Conservation (phyloP, 2,888 invertebrate species). For the Drosophila siamana region DNA sequence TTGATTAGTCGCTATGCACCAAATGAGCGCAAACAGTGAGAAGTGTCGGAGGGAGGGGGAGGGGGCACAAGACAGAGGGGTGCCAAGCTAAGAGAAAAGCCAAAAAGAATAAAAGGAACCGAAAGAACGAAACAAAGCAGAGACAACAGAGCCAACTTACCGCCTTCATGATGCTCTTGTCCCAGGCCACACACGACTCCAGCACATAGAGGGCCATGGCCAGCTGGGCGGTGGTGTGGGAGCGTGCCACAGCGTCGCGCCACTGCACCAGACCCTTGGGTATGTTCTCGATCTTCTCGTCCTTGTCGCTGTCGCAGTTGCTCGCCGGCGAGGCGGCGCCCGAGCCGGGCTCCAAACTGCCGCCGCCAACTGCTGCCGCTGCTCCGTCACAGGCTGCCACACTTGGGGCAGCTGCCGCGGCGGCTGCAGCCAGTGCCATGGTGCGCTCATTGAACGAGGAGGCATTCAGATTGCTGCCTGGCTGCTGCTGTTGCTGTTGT, state of each 20-base stretch:
- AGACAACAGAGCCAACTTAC: constrained; percentile 88
- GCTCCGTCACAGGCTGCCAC: constrained; percentile 34
- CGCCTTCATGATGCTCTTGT: constrained; percentile 99
- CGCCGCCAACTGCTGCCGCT: constrained; percentile 33
- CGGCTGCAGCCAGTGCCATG: constrained; percentile 82
- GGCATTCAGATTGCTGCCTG: constrained; percentile 67
- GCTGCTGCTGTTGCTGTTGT: constrained; percentile 75
- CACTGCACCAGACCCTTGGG: constrained; percentile 91
- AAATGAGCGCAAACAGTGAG: not conserved
- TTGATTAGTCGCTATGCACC: constrained; percentile 3
- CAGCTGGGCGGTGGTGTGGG: constrained; percentile 95
- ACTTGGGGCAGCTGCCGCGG: constrained; percentile 41
- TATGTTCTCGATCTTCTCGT: constrained; percentile 84
- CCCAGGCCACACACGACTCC: constrained; percentile 98
- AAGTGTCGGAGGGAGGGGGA: too few relatives aligned
- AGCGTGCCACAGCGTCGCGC: constrained; percentile 94
- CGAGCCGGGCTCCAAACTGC: constrained; percentile 71
- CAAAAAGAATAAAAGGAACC: constrained; percentile 11
- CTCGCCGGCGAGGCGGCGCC: constrained; percentile 84
- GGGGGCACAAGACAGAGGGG: constrained; percentile 17
- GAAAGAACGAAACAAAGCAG: constrained; percentile 10
- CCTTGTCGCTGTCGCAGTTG: constrained; percentile 84
- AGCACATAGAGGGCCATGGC: constrained; percentile 95
- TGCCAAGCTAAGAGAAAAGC: constrained; percentile 60
- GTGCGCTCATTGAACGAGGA: constrained; percentile 80